These are phyloP conservation scores for Ficedula albicollis DNA, from an alignment of 2,797 vertebrate species.

Conservation along the genomic window DNA sequence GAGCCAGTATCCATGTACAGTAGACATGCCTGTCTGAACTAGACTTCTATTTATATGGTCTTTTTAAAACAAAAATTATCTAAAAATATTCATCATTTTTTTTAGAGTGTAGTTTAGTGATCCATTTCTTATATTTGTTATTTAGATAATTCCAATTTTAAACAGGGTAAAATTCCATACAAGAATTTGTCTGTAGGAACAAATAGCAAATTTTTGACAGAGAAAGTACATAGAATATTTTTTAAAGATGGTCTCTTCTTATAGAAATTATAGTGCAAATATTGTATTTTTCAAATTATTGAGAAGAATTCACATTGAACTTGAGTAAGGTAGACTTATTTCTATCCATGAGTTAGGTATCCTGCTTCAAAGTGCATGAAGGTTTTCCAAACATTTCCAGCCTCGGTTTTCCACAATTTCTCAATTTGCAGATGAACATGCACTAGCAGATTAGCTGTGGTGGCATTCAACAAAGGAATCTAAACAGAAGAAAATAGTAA, in stretches of 20 bases:
- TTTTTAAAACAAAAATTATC: background rate
- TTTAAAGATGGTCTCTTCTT: slow-evolving; percentile 14
- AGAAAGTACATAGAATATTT: slow-evolving; percentile 29
- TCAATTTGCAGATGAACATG: background rate
- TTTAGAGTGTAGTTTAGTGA: background rate
- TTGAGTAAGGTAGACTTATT: background rate
- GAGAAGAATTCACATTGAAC: background rate
- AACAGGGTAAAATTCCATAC: background rate
- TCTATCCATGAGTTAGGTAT: background rate
- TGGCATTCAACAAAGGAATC: background rate
- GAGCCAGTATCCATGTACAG: background rate
- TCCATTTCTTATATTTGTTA: background rate
- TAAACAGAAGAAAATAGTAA: background rate
- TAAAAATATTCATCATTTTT: background rate
- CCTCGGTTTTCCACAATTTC: background rate
- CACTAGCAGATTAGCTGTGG: background rate
- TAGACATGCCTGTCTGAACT: background rate
- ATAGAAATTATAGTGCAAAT: background rate
- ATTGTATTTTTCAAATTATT: slow-evolving; percentile 40
- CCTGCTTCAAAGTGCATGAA: background rate
- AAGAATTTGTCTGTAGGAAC: background rate
- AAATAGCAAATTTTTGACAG: background rate
- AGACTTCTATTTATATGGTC: background rate
- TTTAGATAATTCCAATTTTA: slow-evolving; percentile 8
- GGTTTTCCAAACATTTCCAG: background rate